Conservation (phyloP, 2,113 vertebrate genomes). For the Hystrix cristata region DNA sequence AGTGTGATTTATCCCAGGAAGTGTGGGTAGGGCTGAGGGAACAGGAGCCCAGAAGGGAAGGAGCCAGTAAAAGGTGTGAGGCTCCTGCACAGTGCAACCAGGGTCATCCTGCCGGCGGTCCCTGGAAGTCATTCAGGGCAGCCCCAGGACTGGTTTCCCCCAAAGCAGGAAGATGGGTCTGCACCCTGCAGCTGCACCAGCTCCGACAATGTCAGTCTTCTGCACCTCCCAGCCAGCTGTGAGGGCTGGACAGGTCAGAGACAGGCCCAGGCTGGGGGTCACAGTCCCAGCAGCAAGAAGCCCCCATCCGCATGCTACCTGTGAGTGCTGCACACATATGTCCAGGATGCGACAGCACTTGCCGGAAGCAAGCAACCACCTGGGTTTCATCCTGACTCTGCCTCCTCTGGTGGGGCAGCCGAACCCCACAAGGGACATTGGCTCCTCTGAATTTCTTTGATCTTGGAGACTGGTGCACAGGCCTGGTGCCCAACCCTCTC, state of each 20-base stretch:
- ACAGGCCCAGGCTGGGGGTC: not conserved
- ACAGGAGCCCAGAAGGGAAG: not conserved
- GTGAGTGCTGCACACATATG: not conserved
- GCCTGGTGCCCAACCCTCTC: not conserved
- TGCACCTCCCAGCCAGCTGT: not conserved
- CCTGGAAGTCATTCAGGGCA: no score
- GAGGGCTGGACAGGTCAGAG: not conserved
- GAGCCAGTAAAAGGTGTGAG: not conserved
- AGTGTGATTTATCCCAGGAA: not conserved
- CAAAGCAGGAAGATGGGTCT: not conserved
- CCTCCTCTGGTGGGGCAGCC: not conserved
- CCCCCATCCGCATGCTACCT: not conserved
- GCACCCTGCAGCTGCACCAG: not conserved
- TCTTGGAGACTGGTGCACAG: not conserved
- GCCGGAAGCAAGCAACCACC: not conserved
- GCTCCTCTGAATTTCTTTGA: not conserved
- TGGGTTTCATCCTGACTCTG: not conserved
- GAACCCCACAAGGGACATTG: not conserved
- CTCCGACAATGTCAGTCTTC: not conserved
- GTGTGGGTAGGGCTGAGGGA: not conserved
- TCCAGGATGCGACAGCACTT: not conserved
- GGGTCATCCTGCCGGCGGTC: accelerated
- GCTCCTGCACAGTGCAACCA: not conserved
- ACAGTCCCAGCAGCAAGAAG: not conserved
- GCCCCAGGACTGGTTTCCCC: no score